Percentiles rank a stretch among this genome's conserved stretches.
These are phyloP conservation scores for Mesoligia furuncula DNA, from an alignment of 2,888 invertebrate species.

Conservation along the genomic window DNA sequence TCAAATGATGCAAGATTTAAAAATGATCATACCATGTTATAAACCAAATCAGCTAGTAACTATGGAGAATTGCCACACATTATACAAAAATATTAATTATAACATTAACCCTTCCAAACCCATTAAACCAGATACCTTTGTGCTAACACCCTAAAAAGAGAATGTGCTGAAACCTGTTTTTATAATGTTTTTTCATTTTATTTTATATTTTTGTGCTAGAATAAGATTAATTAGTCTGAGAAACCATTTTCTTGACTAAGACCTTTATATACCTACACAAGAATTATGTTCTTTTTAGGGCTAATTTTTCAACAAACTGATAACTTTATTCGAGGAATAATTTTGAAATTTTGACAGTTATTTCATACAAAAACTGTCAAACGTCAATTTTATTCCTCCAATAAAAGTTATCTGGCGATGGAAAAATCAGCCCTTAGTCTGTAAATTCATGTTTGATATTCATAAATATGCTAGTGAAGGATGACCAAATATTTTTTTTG, in stretches of 20 bases:
- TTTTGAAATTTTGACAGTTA: too few species aligned
- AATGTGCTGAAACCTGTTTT: background rate
- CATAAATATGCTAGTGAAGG: background rate
- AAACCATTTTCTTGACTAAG: background rate
- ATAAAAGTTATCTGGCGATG: too few species aligned
- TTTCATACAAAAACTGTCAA: too few species aligned
- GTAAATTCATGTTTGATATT: constrained; percentile 13
- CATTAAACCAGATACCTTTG: background rate
- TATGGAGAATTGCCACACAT: constrained; percentile 41
- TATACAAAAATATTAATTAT: constrained; percentile 56
- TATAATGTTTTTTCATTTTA: background rate
- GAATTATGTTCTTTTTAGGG: background rate
- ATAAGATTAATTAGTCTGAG: background rate
- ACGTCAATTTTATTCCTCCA: too few species aligned
- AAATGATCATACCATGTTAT: constrained; percentile 24
- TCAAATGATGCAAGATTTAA: constrained; percentile 46
- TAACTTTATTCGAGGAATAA: too few species aligned
- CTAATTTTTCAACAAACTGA: too few species aligned
- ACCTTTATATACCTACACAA: background rate
- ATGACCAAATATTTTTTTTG: background rate
- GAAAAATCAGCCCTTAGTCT: too few species aligned
- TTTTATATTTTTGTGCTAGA: background rate
- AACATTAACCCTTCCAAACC: background rate
- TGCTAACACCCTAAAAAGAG: background rate
- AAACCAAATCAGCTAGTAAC: constrained; percentile 54